These are phyloP conservation scores for Coregonus suidteri DNA, from an alignment of 2,797 vertebrate genomes.

Conservation along the genomic window DNA sequence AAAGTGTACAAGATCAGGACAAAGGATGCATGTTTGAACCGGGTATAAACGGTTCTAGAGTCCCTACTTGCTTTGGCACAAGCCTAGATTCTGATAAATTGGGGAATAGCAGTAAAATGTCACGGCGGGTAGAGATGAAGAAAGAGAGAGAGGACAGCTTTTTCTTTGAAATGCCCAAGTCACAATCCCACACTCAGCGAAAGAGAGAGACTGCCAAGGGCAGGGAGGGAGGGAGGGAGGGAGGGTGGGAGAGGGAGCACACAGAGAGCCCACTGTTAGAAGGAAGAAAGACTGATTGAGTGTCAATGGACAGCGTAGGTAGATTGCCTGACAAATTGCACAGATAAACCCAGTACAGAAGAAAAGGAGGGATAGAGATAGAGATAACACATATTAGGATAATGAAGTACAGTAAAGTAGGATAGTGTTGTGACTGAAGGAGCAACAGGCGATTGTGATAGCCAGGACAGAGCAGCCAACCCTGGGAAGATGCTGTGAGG, in stretches of 20 bases:
- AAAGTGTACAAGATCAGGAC: too few species aligned
- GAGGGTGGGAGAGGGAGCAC: slow-evolving; percentile 29
- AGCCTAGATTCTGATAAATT: slow-evolving; percentile 4
- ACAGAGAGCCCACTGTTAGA: slow-evolving; percentile 66
- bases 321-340: slow-evolving; percentile 43
- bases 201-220: slow-evolving; percentile 54
- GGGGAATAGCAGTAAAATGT: slow-evolving; percentile 1
- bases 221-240: slow-evolving; percentile 27
- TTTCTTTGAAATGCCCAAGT: slow-evolving; percentile 50
- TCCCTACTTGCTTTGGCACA: not conserved
- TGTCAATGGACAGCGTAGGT: slow-evolving; percentile 58
- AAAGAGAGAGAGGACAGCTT: slow-evolving; percentile 48
- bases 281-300: slow-evolving; percentile 47
- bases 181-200: slow-evolving; percentile 58
- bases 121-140: slow-evolving; percentile 27
- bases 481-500: slow-evolving; percentile 64
- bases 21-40: too few species aligned
- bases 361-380: not conserved
- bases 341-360: slow-evolving; percentile 32
- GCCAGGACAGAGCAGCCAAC: slow-evolving; percentile 48
- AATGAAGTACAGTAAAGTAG: slow-evolving; percentile 7
- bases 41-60: not conserved
- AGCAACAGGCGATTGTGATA: slow-evolving; percentile 34
- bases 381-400: slow-evolving; percentile 26
- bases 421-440: slow-evolving; percentile 33